Evolutionary conservation across 2,888 invertebrate genomes (phyloP).

Genomic region (Drosophila yooni): DNA sequence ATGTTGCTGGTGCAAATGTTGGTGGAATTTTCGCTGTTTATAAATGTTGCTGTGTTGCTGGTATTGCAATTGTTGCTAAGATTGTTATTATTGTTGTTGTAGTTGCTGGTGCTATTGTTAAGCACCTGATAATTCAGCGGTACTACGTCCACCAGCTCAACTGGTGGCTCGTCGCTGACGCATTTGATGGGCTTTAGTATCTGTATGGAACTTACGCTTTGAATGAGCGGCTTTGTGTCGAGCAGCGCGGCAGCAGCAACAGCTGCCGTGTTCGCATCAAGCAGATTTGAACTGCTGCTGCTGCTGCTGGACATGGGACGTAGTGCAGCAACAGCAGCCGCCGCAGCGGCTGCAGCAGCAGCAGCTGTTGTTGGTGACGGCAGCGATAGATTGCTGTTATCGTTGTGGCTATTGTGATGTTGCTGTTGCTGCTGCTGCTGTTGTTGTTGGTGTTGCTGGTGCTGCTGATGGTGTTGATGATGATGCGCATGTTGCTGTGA

Average conservation of each 20-base stretch:
- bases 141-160: constrained; percentile 13
- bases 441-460: constrained; percentile 52
- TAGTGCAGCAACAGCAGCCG: constrained; percentile 71
- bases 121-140: constrained; percentile 20
- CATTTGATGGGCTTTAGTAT: constrained; percentile 21
- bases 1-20: constrained; percentile 12
- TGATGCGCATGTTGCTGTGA: constrained; percentile 47
- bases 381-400: constrained; percentile 90
- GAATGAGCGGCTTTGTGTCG: constrained; percentile 88
- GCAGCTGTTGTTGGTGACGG: constrained; percentile 89
- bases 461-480: constrained; percentile 66
- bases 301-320: constrained; percentile 82
- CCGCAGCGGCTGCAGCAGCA: constrained; percentile 69
- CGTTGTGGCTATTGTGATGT: constrained; percentile 63
- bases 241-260: constrained; percentile 88
- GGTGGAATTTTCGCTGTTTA: neutral
- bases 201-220: constrained; percentile 91
- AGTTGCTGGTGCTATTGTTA: constrained; percentile 4
- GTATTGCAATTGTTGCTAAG: neutral
- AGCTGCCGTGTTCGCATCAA: constrained; percentile 85
- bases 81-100: neutral
- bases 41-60: neutral
- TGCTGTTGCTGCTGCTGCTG: constrained; percentile 59
- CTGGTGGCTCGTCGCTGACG: constrained; percentile 16
- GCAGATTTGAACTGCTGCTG: constrained; percentile 80